A percentile compares a stretch with the other conserved stretches of the same genome.
Evolutionary conservation across 2,113 vertebrate genomes (phyloP).

Genomic region (Nycticryphes semicollaris): DNA sequence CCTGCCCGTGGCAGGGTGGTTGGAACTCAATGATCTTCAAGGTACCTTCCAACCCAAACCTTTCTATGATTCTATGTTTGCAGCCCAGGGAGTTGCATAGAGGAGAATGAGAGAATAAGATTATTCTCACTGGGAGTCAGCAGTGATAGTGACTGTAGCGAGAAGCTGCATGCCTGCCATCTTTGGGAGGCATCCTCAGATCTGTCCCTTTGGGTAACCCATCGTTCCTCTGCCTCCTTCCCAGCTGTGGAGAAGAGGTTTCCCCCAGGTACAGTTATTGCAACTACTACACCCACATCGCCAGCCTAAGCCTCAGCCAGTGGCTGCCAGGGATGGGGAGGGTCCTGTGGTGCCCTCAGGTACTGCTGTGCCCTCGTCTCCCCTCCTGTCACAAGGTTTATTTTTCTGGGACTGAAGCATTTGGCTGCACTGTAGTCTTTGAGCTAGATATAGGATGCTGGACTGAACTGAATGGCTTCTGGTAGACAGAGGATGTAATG

Average conservation of each 20-base stretch:
- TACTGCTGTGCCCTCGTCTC: background rate
- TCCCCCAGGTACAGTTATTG: background rate
- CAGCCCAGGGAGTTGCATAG: background rate
- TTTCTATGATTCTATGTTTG: background rate
- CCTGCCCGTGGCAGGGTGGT: too few species aligned
- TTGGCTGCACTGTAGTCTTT: background rate
- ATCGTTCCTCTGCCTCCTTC: background rate
- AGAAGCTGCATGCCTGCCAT: background rate
- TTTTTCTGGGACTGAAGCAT: background rate
- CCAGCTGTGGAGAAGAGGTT: background rate
- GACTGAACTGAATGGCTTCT: background rate
- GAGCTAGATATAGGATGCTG: background rate
- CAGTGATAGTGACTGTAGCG: background rate
- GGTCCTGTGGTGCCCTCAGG: background rate
- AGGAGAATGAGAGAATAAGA: background rate
- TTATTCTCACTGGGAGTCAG: background rate
- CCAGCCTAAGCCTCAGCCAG: background rate
- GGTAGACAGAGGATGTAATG: background rate
- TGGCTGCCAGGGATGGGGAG: background rate
- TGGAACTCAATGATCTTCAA: too few species aligned
- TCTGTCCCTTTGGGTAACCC: rapidly evolving
- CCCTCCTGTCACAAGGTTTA: background rate
- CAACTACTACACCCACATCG: background rate
- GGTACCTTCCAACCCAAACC: too few species aligned
- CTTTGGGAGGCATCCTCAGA: background rate